Base-by-base conservation (phyloP, 2,113 vertebrate species). In the Cryptomyrus ogoouensis region DNA sequence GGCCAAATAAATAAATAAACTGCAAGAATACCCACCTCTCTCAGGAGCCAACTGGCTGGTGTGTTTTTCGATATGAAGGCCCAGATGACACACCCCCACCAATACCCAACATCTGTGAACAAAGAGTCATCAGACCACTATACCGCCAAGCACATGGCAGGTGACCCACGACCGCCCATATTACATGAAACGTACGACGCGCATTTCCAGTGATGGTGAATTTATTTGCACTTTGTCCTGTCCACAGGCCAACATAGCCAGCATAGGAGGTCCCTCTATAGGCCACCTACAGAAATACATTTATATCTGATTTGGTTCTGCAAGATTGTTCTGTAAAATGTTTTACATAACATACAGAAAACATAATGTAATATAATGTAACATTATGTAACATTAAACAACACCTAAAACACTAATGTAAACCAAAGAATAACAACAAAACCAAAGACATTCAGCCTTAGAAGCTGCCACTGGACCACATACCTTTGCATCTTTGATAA, bases 181-280 rank as follows among this genome's bases (percentile, higher is more conserved):
- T 17, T 83, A 89, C 9, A 8, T 49, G 1, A 31, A 56, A 83
- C 88, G 90, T 94, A 98, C 98, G 95, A 95, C 98, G 95, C 90
- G 98, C 95, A 27, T 99, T 94, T 0, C 97, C 98, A 0, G 98
- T 97, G 89, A 99, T 0, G 0, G 97, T 98, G 91, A 99, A 99
- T 92, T 96, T 98, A 89, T 96, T 92, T 0, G 97, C 96, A 91
- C 97, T 98, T 88, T 99, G 98, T 47, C 98, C 98, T 0, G 98
- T 99, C 98, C 98, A 99, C 89, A 99, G 90, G 2, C 98, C 98
- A 0, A 99, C 95, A 0, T 99, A 99, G 27, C 97, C 98, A 10
- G 98, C 83, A 90, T 98, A 99, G 0, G 98, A 97, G 0, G 98
- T 99, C 89, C 98, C 98, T 47, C 90, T 96, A 92, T 97, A 98